Evolutionary conservation across 2,888 invertebrate genomes (phyloP).

Genomic region (Euzophera pinguis): DNA sequence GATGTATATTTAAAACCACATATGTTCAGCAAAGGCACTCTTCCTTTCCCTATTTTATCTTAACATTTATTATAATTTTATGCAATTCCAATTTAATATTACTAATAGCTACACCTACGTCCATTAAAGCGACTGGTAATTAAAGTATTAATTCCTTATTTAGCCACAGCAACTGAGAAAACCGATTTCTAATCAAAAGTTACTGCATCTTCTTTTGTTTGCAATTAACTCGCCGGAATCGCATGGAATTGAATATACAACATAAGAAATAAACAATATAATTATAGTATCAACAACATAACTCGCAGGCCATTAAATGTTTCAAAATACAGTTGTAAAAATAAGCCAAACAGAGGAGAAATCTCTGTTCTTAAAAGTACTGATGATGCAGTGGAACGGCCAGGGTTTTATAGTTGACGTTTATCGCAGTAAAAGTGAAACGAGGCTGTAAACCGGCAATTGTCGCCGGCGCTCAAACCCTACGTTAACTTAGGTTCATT

Average conservation of each 20-base stretch:
- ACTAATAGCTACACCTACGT: not conserved
- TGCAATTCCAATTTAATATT: not conserved
- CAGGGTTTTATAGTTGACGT: conserved; percentile 52
- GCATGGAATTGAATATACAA: not conserved
- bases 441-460: conserved; percentile 55
- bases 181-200: conserved; percentile 5
- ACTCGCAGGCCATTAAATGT: conserved; percentile 1
- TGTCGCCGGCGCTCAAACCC: conserved; percentile 45
- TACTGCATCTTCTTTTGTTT: conserved; percentile 3
- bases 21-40: no score
- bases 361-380: conserved; percentile 29
- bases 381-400: conserved; percentile 44
- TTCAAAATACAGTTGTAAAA: conserved; percentile 9
- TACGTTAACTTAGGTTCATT: conserved; percentile 34
- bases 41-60: no score
- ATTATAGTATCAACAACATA: conserved; percentile 2
- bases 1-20: no score
- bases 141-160: not conserved
- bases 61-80: not conserved
- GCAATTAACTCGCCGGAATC: not conserved
- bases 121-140: not conserved
- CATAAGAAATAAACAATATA: not conserved
- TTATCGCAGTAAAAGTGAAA: conserved; percentile 64
- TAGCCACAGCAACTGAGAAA: not conserved
- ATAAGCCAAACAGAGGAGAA: conserved; percentile 5